Percentiles rank a stretch among this genome's conserved stretches.
Evolutionary conservation across 2,888 invertebrate species (phyloP).

Genomic region (Therioaphis trifolii): DNA sequence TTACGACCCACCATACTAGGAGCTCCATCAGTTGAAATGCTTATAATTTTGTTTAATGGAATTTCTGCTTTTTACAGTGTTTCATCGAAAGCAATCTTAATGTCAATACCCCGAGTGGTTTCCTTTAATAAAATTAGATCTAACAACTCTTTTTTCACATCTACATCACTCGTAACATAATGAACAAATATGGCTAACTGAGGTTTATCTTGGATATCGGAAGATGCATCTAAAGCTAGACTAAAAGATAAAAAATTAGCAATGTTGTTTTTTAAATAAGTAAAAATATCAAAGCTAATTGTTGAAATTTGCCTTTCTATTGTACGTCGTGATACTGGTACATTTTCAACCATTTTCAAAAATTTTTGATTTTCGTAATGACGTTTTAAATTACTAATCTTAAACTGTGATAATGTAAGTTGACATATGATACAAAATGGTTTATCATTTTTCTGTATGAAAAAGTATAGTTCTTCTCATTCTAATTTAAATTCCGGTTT

Average conservation of each 20-base stretch:
- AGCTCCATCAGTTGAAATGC: slow-evolving; percentile 36
- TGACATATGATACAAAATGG: too few relatives aligned
- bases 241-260: slow-evolving; percentile 14
- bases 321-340: background rate
- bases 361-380: too few relatives aligned
- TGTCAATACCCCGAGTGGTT: slow-evolving; percentile 27
- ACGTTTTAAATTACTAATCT: too few relatives aligned
- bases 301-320: slow-evolving; percentile 21
- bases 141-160: too few relatives aligned
- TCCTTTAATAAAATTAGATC: slow-evolving; percentile 31
- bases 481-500: too few relatives aligned
- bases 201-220: slow-evolving; percentile 20
- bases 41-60: slow-evolving; percentile 27
- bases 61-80: background rate
- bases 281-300: slow-evolving; percentile 36
- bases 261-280: slow-evolving; percentile 22
- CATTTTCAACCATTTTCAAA: too few relatives aligned
- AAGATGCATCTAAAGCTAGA: slow-evolving; percentile 37
- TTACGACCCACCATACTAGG: slow-evolving; percentile 23
- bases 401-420: too few relatives aligned
- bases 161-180: slow-evolving; percentile 33
- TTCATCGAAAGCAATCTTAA: slow-evolving; percentile 10
- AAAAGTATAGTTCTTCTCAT: too few relatives aligned
- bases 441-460: too few relatives aligned
- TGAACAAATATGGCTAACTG: slow-evolving; percentile 15